Evolutionary conservation across 2,797 vertebrate genomes (phyloP), one percentile per base, ranked within the genome.

Genomic region (Megaceryle alcyon): DNA sequence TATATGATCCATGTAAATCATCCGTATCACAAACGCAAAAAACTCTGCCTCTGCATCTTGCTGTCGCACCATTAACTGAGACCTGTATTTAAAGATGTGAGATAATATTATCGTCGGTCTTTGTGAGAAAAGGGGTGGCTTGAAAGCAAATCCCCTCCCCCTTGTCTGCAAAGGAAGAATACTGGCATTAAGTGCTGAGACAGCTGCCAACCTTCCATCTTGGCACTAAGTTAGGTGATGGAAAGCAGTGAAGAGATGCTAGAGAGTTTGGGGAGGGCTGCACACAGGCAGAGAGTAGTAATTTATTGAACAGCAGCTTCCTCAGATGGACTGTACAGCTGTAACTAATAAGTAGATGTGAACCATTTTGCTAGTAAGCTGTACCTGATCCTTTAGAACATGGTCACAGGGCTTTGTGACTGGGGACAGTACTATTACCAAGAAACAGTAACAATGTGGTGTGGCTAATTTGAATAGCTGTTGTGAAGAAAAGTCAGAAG

Each of bases 151-250:
- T 41, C 44, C 57, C 59, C 17, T 87, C n/a, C 51, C 51, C 64
- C 37, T 35, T n/a, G 49, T 59, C 75, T 64, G 35, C 54, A 64
- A 72, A 86, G 72, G 54, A 83, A 65, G 49, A 94, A 83, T 15
- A 51, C 35, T 88, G 64, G 70, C 81, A 89, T 59, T 72, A 77
- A 57, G 61, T 59, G 68, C 61, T 33, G 61, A 61, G 90, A 73
- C 68, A 93, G 92, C 86, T 92, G 92, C 86, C 73, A 51, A n/a
- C 61, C 88, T 85, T 76, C 70, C 6, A 19, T 68, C 35, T 54
- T 92, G 93, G 92, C 90, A 56, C 64, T 23, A 22, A 53, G 59
- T n/a, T 53, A 49, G 75, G 83, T n/a, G 70, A 88, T 37, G n/a
- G 77, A 61, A 57, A 60, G 80, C 68, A 53, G 43, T 1, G 51